Conservation (phyloP, 2,797 vertebrate species). For the Sternarchorhynchus goeldii region DNA sequence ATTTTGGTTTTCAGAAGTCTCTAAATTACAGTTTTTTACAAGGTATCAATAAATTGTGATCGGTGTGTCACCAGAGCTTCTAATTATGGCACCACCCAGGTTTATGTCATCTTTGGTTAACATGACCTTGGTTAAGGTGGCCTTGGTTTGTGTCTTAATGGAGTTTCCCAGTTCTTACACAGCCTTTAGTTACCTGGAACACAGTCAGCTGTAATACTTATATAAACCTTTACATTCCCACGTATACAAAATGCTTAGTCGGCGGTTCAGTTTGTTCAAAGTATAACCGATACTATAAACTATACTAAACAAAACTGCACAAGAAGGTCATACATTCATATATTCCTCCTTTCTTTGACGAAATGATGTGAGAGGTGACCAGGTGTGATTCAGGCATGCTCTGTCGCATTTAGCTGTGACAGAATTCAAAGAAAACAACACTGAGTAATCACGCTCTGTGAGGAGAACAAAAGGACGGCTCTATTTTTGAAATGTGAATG, state of each 20-base stretch:
- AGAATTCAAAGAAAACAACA: constrained; percentile 38
- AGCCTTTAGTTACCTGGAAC: not conserved
- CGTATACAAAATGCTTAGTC: not conserved
- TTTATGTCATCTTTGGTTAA: constrained; percentile 10
- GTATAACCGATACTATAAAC: too few species aligned
- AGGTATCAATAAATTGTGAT: constrained; percentile 8
- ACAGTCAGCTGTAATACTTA: not conserved
- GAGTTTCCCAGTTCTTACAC: constrained; percentile 10
- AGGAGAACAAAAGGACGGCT: constrained; percentile 52
- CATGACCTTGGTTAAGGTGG: not conserved
- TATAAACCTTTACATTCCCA: not conserved
- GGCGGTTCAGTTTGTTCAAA: too few species aligned
- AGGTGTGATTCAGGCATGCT: constrained; percentile 60
- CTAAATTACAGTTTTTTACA: too few species aligned
- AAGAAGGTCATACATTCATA: not conserved
- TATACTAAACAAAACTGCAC: not conserved
- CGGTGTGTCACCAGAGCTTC: constrained; percentile 4
- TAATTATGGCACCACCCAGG: constrained; percentile 8
- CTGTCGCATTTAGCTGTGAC: constrained; percentile 32
- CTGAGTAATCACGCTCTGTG: constrained; percentile 47
- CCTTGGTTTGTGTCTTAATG: constrained; percentile 3
- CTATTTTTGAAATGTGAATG: constrained; percentile 33
- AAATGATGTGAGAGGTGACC: constrained; percentile 67
- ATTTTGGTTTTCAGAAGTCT: too few species aligned
- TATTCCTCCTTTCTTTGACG: constrained; percentile 34